Conservation (phyloP, 2,797 vertebrate species). For the Morus bassanus region DNA sequence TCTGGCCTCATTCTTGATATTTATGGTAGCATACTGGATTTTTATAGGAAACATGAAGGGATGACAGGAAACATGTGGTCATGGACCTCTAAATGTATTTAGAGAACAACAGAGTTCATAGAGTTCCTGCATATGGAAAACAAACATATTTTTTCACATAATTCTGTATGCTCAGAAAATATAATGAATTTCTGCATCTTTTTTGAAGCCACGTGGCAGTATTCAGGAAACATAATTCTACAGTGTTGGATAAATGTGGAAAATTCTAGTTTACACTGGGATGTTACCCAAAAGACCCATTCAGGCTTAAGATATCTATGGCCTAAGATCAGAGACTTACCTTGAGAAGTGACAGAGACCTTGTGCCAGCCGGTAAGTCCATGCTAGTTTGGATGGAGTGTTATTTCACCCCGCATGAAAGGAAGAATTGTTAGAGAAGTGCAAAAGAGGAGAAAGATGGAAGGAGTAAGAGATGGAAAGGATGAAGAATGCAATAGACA, state of each 20-base stretch:
- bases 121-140: neutral
- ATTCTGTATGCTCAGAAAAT: neutral
- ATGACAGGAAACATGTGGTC: slow-evolving; percentile 17
- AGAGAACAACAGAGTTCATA: neutral
- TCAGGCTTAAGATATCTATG: neutral
- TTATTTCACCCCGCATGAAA: neutral
- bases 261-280: neutral
- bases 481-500: neutral
- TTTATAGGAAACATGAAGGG: slow-evolving; percentile 27
- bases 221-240: neutral
- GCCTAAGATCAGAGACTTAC: neutral
- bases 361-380: neutral
- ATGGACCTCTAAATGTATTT: neutral
- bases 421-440: neutral
- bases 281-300: neutral
- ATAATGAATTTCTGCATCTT: neutral
- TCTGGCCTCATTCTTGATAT: slow-evolving; percentile 44
- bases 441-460: neutral
- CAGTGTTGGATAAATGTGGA: neutral
- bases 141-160: neutral
- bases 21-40: slow-evolving; percentile 4
- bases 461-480: neutral
- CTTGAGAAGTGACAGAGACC: neutral
- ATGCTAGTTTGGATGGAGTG: neutral
- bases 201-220: neutral